phyloP scores from a whole-genome alignment of 2,797 vertebrate species.

The Capromys pilorides region DNA sequence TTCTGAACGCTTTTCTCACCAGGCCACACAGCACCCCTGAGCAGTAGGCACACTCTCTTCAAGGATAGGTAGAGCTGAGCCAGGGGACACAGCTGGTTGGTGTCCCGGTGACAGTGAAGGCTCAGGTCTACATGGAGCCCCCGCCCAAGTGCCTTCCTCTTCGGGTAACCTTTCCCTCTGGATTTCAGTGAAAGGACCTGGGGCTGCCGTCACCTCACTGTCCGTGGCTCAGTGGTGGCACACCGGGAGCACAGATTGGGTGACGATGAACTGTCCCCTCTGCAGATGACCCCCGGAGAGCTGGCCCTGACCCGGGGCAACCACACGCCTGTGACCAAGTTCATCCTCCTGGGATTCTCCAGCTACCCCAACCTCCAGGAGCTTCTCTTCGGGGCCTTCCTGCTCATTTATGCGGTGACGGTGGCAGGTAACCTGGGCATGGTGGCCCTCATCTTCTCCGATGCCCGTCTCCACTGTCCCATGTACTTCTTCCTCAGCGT shows the following conservation, averaged over 20 bases:
- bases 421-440: constrained; percentile 50
- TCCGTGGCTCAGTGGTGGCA: not conserved
- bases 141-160: not conserved
- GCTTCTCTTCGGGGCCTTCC: constrained; percentile 63
- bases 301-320: too few species aligned
- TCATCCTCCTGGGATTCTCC: constrained; percentile 75
- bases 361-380: not conserved
- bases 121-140: too few species aligned
- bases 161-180: too few species aligned
- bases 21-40: not conserved
- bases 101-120: not conserved
- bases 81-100: not conserved
- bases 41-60: not conserved
- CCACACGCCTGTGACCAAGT: constrained; percentile 59
- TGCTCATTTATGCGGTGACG: constrained; percentile 60
- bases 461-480: too few species aligned
- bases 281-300: too few species aligned
- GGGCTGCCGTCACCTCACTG: accelerated
- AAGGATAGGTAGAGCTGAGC: not conserved
- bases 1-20: not conserved
- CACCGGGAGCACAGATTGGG: not conserved
- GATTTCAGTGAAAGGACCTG: too few species aligned
- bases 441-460: too few species aligned
- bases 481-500: too few species aligned
- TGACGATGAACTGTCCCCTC: too few species aligned